Percentiles rank a stretch among this genome's conserved stretches.
Conservation (phyloP, 1,140 invertebrate species). For the Agraylea sexmaculata region DNA sequence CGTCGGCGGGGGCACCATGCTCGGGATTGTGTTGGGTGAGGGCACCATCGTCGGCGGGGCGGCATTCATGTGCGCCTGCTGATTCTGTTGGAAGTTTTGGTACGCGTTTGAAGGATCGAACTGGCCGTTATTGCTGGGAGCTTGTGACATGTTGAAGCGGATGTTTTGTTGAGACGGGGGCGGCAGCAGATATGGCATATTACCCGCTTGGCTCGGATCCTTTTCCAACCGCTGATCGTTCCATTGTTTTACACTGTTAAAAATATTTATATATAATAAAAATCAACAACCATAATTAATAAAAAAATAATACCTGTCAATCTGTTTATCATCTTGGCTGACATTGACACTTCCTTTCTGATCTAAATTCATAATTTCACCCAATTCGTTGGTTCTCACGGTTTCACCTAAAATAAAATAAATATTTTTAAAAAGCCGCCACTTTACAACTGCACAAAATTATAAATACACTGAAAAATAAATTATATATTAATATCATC, state of each 20-base stretch:
- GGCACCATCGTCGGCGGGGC: slow-evolving; percentile 5
- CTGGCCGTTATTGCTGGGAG: slow-evolving; percentile 6
- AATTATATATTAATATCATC: too few relatives aligned
- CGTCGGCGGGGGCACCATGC: slow-evolving; percentile 11
- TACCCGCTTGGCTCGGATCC: slow-evolving; percentile 13
- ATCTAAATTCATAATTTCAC: slow-evolving; percentile 4
- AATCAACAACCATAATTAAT: too few relatives aligned
- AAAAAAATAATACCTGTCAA: too few relatives aligned
- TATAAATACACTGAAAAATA: too few relatives aligned
- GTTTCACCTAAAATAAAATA: too few relatives aligned
- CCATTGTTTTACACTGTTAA: slow-evolving; percentile 11
- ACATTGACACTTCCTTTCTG: slow-evolving; percentile 7
- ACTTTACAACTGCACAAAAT: too few relatives aligned
- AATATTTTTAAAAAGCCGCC: too few relatives aligned
- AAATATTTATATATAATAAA: slow-evolving; percentile 9
- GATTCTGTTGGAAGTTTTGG: slow-evolving; percentile 14
- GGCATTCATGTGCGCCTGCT: slow-evolving; percentile 7
- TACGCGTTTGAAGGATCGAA: slow-evolving; percentile 8
- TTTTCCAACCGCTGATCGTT: slow-evolving; percentile 15
- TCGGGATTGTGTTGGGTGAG: slow-evolving; percentile 9
- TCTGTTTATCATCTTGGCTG: slow-evolving; percentile 15
- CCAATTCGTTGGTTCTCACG: slow-evolving; percentile 8
- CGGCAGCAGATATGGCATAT: slow-evolving; percentile 16
- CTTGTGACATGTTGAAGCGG: slow-evolving; percentile 14
- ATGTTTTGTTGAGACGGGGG: slow-evolving; percentile 15